Evolutionary conservation across 1,140 invertebrate genomes (phyloP), one percentile per base, ranked within the genome.

Genomic region (Linepithema humile): DNA sequence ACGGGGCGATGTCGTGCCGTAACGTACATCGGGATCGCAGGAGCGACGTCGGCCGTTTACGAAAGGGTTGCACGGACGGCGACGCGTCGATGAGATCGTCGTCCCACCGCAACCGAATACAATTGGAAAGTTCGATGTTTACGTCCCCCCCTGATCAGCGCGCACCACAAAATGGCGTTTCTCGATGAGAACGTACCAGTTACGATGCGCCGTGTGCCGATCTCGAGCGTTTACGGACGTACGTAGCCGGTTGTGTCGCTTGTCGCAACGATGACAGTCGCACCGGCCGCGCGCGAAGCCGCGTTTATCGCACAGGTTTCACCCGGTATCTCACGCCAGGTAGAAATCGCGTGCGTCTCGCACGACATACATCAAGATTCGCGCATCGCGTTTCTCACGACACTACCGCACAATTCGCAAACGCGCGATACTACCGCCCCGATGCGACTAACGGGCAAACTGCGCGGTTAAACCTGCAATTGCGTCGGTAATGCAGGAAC

Each of bases 161-260:
- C 85, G 90, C n/a, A 59, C 80, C 91, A 91, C 91, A 91, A 91
- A 91, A 91, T 91, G 91, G 91, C 91, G 91, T 90, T 89, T 83
- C 70, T 74, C 69, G 64, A 35, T 65, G 53, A n/a, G n/a, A n/a
- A 83, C 55, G 78, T 60, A 23, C 38, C 48, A 74, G 57, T 40
- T 38, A 38, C 9, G 26, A 26, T 43, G 65, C 55, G 35, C 35
- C 45, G n/a, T n/a, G 59, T n/a, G 38, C 82, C 43, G 40, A 67
- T 32, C 53, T 6, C 67, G 50, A 10, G 3, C 9, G 3, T 20
- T 26, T 20, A 17, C 4, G 10, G 7, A 7, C 15, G 62, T 17
- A 7, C 73, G 50, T 10, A 7, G 2, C 0, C 20, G 20, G 23
- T 38, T 35, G 53, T 17, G 6, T 38, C 43, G 55, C 26, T 2